phyloP scores from a whole-genome alignment of 2,797 vertebrate genomes.

The Myoxocephalus aenaeus region DNA sequence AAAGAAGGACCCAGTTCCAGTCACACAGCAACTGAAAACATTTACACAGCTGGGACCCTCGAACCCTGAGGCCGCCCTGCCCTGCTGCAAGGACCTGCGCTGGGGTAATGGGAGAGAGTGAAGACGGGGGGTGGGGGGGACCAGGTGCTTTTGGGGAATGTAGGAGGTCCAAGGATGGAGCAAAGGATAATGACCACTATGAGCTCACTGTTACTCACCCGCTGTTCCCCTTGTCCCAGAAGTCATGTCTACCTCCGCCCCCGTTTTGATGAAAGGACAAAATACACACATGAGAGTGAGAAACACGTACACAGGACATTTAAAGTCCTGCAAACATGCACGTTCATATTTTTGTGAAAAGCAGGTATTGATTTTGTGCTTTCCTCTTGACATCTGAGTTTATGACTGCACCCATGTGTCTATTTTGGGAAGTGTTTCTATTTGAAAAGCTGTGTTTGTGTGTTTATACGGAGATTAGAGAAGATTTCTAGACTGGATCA shows the following conservation, averaged over 20 bases:
- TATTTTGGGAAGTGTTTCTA: constrained; percentile 38
- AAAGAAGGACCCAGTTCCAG: constrained; percentile 90
- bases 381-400: constrained; percentile 22
- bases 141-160: constrained; percentile 77
- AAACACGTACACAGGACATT: neutral
- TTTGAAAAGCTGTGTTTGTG: constrained; percentile 59
- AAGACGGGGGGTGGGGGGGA: neutral
- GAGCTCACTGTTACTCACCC: constrained; percentile 61
- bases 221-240: constrained; percentile 52
- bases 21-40: constrained; percentile 97
- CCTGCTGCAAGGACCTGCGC: constrained; percentile 82
- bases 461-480: constrained; percentile 53
- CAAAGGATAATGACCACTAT: constrained; percentile 71
- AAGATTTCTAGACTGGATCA: constrained; percentile 45
- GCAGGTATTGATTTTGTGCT: constrained; percentile 8
- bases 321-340: neutral
- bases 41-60: constrained; percentile 98
- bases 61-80: constrained; percentile 87
- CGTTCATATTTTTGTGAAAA: constrained; percentile 15
- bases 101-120: constrained; percentile 42
- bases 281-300: constrained; percentile 12
- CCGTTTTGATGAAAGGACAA: constrained; percentile 40
- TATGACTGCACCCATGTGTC: constrained; percentile 28
- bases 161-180: constrained; percentile 70
- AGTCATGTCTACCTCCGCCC: constrained; percentile 54